Base-by-base conservation (phyloP, 2,888 invertebrate species). In the Rhingia campestris region DNA sequence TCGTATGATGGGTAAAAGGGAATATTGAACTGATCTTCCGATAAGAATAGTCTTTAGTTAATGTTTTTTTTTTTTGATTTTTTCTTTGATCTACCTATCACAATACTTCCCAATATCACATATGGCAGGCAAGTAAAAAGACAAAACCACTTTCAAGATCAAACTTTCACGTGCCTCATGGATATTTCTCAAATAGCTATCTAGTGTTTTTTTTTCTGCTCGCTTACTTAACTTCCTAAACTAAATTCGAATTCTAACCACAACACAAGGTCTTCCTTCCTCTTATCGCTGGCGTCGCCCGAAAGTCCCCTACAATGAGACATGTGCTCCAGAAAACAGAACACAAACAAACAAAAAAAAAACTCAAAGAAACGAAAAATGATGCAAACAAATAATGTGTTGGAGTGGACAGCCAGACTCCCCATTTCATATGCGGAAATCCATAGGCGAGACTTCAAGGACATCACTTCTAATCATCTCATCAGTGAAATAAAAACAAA, bases 361-460 rank as follows among this genome's bases (percentile, higher is more conserved):
- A 22, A 22, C 47, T 12, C 53, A 51, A 76, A 76, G 39, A 30
- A 43, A 37, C 56, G 9, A 39, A 58, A 56, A 41, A 58, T 43
- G 59, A 76, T 49, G 66, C 66, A 61, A 72, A 74, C 64, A 73
- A 80, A 80, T 74, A 63, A 80, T 80, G 67, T 61, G 12, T 35
- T 69, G 77, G 77, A 82, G 79, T 82, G 82, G 82, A 79, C 77
- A 82, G 77, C 77, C 82, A 82, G 82, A 82, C 82, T 82, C 82
- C 79, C 77, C 63, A 79, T 69, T 82, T 82, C 58, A 82, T 79
- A 90, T 89, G 89, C 90, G 90, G 90, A 90, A 90, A 90, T 89
- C 88, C 86, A 87, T 87, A 87, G 88, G 86, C 87, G 86, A 88
- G 89, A 89, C 89, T 87, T 89, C 90, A 90, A 90, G 90, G 90